These are phyloP conservation scores for Druon quercuslanigerum DNA, from an alignment of 1,140 invertebrate genomes.

Conservation along the genomic window DNA sequence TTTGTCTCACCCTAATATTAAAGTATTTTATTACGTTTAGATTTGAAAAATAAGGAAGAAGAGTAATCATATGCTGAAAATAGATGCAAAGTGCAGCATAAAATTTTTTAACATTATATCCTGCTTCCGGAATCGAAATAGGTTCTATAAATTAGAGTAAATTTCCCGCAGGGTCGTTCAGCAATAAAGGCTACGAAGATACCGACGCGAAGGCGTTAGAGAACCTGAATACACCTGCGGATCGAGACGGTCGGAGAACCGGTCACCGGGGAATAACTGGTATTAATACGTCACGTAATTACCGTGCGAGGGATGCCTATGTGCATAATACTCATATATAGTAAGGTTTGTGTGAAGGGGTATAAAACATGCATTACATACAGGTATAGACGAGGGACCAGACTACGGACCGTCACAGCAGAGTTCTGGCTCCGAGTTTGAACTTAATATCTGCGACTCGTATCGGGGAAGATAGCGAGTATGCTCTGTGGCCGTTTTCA, in stretches of 20 bases:
- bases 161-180: conserved; percentile 36
- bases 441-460: conserved; percentile 11
- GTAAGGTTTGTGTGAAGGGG: conserved; percentile 33
- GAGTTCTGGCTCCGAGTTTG: not conserved
- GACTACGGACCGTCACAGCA: not conserved
- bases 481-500: conserved; percentile 22
- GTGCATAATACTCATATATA: conserved; percentile 43
- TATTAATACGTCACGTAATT: conserved; percentile 74
- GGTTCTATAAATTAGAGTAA: conserved; percentile 4
- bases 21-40: too few species aligned
- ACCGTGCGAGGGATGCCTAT: conserved; percentile 64
- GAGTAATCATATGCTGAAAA: not conserved
- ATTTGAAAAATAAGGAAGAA: not conserved
- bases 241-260: conserved; percentile 65
- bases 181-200: conserved; percentile 52
- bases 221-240: conserved; percentile 67
- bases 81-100: not conserved
- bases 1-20: too few species aligned
- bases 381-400: not conserved
- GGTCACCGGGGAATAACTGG: conserved; percentile 71
- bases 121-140: conserved; percentile 17
- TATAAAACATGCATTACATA: conserved; percentile 33
- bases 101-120: conserved; percentile 11
- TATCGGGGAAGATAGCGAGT: conserved; percentile 16
- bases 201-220: conserved; percentile 57